A percentile compares a stretch with the other conserved stretches of the same genome.
phyloP scores from a whole-genome alignment of 2,888 invertebrate species.

The Spisula subtruncata region DNA sequence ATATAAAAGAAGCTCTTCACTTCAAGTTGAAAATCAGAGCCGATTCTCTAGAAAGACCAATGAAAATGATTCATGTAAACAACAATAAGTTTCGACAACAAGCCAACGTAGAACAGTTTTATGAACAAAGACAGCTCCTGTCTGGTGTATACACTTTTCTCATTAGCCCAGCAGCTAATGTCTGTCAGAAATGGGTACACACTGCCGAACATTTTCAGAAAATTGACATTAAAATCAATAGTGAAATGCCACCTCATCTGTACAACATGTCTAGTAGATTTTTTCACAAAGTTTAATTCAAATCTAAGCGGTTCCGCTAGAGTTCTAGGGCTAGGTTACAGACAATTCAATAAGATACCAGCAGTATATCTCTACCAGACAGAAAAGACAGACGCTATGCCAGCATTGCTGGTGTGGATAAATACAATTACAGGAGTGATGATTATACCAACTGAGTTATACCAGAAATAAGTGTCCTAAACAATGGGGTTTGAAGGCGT shows the following conservation, averaged over 20 bases:
- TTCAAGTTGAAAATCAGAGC: background rate
- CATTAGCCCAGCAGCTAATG: conserved; percentile 27
- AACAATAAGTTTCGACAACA: conserved; percentile 19
- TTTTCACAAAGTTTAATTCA: conserved; percentile 31
- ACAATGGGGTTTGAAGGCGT: background rate
- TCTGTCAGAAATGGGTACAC: conserved; percentile 31
- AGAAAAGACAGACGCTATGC: conserved; percentile 20
- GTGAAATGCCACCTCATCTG: conserved; percentile 23
- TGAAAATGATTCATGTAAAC: conserved; percentile 32
- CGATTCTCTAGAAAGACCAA: background rate
- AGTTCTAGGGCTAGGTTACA: conserved; percentile 22
- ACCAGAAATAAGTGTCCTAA: conserved; percentile 6
- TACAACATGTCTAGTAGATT: conserved; percentile 31
- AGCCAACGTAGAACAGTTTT: background rate
- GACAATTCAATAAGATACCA: conserved; percentile 30
- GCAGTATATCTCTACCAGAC: conserved; percentile 26
- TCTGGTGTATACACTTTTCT: conserved; percentile 29
- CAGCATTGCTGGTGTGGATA: conserved; percentile 20
- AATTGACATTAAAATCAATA: conserved; percentile 31
- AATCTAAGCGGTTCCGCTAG: conserved; percentile 24
- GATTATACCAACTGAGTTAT: background rate
- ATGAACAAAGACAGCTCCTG: conserved; percentile 25
- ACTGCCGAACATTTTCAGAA: conserved; percentile 31
- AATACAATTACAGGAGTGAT: conserved; percentile 14
- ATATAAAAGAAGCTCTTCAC: background rate